Base-by-base conservation (phyloP, 2,888 invertebrate species). In the Melanostoma scalare region DNA sequence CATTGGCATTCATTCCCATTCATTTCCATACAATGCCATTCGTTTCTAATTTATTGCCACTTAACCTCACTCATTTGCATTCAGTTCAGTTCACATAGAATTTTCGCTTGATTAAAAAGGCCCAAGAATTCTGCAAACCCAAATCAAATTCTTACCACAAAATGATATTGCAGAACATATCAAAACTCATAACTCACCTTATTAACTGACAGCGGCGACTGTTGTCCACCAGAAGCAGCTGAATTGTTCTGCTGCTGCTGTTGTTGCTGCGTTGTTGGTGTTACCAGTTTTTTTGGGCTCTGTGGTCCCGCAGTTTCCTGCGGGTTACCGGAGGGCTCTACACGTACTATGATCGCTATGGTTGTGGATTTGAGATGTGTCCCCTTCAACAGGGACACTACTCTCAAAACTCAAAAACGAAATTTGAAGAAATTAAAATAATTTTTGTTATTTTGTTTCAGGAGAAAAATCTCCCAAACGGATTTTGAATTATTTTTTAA, bases 321-420 rank as follows among this genome's bases (percentile, higher is more conserved):
- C 87, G 88, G 87, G 87, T 86, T 86, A 85, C 87, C 87, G 86
- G 88, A 88, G 86, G 87, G 87, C 86, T 88, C 88, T 81, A 88
- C 87, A 85, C 88, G 88, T 87, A 88, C 88, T 88, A 88, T 88
- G 87, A 88, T 88, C 86, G 88, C 88, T 86, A 88, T 86, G 86
- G 79, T 86, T 86, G 65, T 86, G 56, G 76, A 84, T 85, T 84
- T 81, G 82, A 80, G 76, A 85, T 84, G 75, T 82, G 85, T 69
- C 82, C 71, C 86, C 86, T 58, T 53, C 79, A 77, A 68, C 65
- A 86, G 86, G 86, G 86, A 86, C 86, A 86, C 86, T 80, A 68
- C 74, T 82, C 85, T 85, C 81, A 85, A 84, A 84, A 74, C 52
- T 52, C 56, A 50, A 85, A 86, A 77, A 68, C 58, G 58, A 50